Base-by-base conservation (phyloP, 2,797 vertebrate species). In the Sternarchorhynchus goeldii region DNA sequence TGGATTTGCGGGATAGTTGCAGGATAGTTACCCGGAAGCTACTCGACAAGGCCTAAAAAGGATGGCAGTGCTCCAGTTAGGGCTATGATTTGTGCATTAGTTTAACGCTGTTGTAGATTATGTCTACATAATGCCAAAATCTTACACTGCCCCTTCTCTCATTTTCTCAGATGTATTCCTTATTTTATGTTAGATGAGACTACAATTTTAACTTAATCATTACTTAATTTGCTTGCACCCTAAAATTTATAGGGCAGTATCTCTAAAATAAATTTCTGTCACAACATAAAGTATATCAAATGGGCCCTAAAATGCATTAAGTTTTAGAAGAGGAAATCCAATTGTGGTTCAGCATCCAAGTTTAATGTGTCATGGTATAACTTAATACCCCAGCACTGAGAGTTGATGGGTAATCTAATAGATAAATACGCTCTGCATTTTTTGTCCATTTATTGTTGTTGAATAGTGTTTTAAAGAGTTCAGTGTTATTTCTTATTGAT, bases 261-360 rank as follows among this genome's bases (percentile, higher is more conserved):
- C 17, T 39, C 64, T 62, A 57, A 59, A 74, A 59, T 50, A 66
- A 60, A 41, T n/a, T 73, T 39, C 50, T 31, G 39, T 57, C 56
- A 88, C 89, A 81, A 74, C 60, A 17, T 55, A 34, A 56, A 36
- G n/a, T 16, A 21, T 25, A 75, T 56, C 60, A 75, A 39, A 57
- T 29, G 6, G 63, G 31, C 41, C 29, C 57, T 57, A 66, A 57
- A 66, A 62, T 53, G 17, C 10, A 18, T 57, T 75, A 75, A 74
- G 69, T 39, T 73, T 59, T 31, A 79, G 64, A 16, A 55, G 64
- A 62, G 72, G 64, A 66, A 79, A 79, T 79, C 36, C 53, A 74
- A 74, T 75, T 75, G 66, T 60, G 59, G 63, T 17, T 64, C 29
- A 66, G 68, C 64, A 66, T 79, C 20, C 18, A 32, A 75, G 53